Percentiles rank a stretch among this genome's conserved stretches.
Evolutionary conservation across 2,888 invertebrate genomes (phyloP).

Genomic region (Chironomus tentans): DNA sequence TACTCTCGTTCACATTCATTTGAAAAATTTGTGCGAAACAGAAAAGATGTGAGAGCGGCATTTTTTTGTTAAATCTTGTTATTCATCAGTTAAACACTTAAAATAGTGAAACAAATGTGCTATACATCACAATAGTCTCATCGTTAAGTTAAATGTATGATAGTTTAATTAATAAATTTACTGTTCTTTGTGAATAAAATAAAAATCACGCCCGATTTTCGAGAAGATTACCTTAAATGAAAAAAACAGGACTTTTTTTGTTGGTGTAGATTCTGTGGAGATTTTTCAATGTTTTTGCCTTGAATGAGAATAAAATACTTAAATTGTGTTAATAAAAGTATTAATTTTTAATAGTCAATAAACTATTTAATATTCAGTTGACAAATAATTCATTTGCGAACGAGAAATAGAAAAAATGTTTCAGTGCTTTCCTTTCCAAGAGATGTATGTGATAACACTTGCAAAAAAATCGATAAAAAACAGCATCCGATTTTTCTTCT

Average conservation of each 20-base stretch:
- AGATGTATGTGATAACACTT: conserved; percentile 6
- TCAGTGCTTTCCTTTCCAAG: background rate
- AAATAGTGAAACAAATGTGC: background rate
- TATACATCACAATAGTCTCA: too few relatives aligned
- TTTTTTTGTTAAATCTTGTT: background rate
- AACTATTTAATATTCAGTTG: too few relatives aligned
- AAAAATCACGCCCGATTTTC: conserved; percentile 1
- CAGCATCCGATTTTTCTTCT: conserved; percentile 2
- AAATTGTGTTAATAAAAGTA: too few relatives aligned
- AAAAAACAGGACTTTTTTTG: background rate
- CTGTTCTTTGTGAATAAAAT: too few relatives aligned
- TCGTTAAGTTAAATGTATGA: too few relatives aligned
- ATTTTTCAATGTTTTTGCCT: too few relatives aligned
- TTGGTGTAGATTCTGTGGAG: background rate
- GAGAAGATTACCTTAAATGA: background rate
- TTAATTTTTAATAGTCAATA: too few relatives aligned
- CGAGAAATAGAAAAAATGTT: background rate
- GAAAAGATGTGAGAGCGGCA: background rate
- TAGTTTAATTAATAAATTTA: too few relatives aligned
- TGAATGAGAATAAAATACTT: too few relatives aligned
- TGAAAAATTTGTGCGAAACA: background rate
- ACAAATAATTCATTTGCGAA: too few relatives aligned
- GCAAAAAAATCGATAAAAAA: conserved; percentile 11
- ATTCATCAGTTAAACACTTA: background rate
- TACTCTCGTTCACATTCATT: background rate